phyloP scores from a whole-genome alignment of 2,113 vertebrate species.

The Notiomystis cincta region DNA sequence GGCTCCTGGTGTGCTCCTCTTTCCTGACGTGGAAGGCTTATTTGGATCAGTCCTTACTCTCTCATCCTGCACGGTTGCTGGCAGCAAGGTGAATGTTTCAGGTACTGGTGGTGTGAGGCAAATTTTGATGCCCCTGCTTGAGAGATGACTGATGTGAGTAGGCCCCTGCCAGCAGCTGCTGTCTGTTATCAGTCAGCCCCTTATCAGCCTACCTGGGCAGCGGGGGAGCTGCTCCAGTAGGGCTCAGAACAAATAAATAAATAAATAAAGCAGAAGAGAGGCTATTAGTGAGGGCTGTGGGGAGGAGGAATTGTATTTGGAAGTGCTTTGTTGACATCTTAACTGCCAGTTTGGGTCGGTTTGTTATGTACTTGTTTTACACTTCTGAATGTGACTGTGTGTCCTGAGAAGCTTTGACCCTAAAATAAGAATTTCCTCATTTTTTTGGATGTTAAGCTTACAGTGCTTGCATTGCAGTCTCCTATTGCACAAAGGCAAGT shows the following conservation, averaged over 20 bases:
- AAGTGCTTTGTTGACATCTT: background rate
- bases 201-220: background rate
- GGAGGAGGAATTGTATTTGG: background rate
- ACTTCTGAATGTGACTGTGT: background rate
- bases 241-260: background rate
- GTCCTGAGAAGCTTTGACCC: background rate
- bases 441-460: background rate
- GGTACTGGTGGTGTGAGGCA: background rate
- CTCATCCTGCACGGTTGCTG: background rate
- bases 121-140: background rate
- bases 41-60: background rate
- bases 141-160: background rate
- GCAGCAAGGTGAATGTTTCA: background rate
- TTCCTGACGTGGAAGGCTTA: no score
- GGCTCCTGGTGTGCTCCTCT: background rate
- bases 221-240: background rate
- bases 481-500: background rate
- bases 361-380: background rate
- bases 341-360: background rate
- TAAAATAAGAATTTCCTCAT: background rate
- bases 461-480: background rate
- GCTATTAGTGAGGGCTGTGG: background rate
- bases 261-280: background rate
- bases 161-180: background rate
- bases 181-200: background rate